Percentiles rank a stretch among this genome's conserved stretches.
Evolutionary conservation across 2,113 vertebrate species (phyloP).

Genomic region (Erythrolamprus reginae): DNA sequence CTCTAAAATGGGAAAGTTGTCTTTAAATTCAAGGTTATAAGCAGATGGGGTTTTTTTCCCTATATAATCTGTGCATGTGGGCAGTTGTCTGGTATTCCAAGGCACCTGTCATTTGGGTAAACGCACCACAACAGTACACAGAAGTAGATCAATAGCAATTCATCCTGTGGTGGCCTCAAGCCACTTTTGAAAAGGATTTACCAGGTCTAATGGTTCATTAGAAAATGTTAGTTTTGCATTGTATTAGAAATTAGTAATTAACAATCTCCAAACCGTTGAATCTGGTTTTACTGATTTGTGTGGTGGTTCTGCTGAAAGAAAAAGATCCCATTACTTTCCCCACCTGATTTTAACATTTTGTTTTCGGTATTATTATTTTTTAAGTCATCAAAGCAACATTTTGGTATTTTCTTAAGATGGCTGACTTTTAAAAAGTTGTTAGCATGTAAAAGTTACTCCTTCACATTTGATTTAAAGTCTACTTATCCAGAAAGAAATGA

Average conservation of each 20-base stretch:
- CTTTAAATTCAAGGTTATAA: background rate
- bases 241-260: background rate
- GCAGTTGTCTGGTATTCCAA: background rate
- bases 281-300: background rate
- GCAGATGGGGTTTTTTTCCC: background rate
- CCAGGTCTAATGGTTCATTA: background rate
- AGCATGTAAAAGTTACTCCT: slow-evolving; percentile 12
- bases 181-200: fast-evolving
- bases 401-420: background rate
- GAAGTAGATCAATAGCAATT: background rate
- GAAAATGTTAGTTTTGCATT: background rate
- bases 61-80: background rate
- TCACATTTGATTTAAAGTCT: background rate
- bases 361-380: background rate
- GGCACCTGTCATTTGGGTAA: background rate
- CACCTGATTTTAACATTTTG: background rate
- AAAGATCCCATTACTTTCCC: background rate
- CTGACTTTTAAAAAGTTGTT: background rate
- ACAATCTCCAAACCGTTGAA: background rate
- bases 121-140: background rate
- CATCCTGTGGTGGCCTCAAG: background rate
- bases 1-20: background rate
- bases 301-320: background rate
- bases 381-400: background rate
- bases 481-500: background rate